phyloP scores from a whole-genome alignment of 2,797 vertebrate genomes.

The Euthynnus affinis region DNA sequence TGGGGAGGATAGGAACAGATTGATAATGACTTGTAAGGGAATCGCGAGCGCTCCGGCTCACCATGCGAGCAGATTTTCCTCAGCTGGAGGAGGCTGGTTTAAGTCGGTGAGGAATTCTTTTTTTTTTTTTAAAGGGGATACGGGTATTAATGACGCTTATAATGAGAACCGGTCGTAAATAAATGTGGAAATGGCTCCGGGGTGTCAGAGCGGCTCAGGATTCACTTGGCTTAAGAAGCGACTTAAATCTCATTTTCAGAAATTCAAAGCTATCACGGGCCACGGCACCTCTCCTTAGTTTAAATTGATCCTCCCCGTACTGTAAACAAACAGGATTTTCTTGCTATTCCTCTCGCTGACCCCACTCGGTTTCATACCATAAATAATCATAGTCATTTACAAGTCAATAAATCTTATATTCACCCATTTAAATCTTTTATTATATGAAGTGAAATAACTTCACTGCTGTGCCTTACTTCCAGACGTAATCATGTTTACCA shows the following conservation, averaged over 20 bases:
- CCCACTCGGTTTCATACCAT: not conserved
- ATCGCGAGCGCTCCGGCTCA: constrained; percentile 36
- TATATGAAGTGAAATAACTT: not conserved
- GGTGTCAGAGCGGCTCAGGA: constrained; percentile 49
- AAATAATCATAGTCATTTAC: constrained; percentile 32
- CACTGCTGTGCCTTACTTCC: not conserved
- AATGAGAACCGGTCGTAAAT: constrained; percentile 46
- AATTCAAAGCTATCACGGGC: not conserved
- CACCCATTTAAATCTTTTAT: constrained; percentile 10
- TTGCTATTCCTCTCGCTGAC: constrained; percentile 7
- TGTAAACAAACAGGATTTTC: constrained; percentile 48
- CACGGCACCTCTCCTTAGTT: constrained; percentile 21
- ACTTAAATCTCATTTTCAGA: constrained; percentile 36
- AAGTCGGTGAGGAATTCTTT: constrained; percentile 45
- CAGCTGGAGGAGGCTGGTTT: constrained; percentile 53
- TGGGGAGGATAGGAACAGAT: constrained; percentile 58
- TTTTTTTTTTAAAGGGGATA: constrained; percentile 36
- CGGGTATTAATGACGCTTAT: constrained; percentile 34
- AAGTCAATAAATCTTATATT: constrained; percentile 29
- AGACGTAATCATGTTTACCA: not conserved
- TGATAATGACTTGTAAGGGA: constrained; percentile 72
- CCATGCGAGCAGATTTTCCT: constrained; percentile 62
- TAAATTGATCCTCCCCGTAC: constrained; percentile 6
- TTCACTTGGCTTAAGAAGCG: constrained; percentile 33
- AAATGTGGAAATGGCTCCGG: constrained; percentile 35